A percentile compares a stretch with the other conserved stretches of the same genome.
Conservation (phyloP, 2,797 vertebrate species). For the Pitangus sulphuratus region DNA sequence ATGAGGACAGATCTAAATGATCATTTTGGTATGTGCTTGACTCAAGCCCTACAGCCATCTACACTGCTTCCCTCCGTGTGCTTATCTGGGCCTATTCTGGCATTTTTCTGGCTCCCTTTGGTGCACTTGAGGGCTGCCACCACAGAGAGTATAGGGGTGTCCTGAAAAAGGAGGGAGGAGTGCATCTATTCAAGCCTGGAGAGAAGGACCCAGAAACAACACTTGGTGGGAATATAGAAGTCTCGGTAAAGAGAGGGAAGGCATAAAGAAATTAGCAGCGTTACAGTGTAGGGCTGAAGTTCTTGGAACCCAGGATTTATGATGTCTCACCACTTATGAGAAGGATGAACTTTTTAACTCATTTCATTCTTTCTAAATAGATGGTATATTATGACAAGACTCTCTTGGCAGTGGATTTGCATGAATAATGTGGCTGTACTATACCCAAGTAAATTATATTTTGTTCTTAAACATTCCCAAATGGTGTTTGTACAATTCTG, state of each 20-base stretch:
- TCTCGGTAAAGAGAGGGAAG: not conserved
- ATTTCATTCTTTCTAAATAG: not conserved
- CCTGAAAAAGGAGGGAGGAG: not conserved
- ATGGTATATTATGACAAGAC: not conserved
- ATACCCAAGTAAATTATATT: not conserved
- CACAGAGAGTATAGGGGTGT: not conserved
- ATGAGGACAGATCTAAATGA: not conserved
- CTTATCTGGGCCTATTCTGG: not conserved
- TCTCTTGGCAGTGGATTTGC: not conserved
- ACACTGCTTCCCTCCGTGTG: not conserved
- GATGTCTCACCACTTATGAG: not conserved
- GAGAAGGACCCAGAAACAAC: not conserved
- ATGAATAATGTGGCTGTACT: not conserved
- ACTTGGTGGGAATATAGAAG: not conserved
- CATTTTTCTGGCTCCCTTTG: not conserved
- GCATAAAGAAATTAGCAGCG: not conserved
- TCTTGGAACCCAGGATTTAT: not conserved
- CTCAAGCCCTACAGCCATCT: not conserved
- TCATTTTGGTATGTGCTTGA: not conserved
- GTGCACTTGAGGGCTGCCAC: not conserved
- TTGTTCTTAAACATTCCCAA: conserved; percentile 1
- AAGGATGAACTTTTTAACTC: not conserved
- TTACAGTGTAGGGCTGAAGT: accelerated
- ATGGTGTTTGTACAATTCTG: not conserved
- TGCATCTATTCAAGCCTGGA: not conserved